Evolutionary conservation across 2,888 invertebrate genomes (phyloP).

Genomic region (Drosophila rubida): DNA sequence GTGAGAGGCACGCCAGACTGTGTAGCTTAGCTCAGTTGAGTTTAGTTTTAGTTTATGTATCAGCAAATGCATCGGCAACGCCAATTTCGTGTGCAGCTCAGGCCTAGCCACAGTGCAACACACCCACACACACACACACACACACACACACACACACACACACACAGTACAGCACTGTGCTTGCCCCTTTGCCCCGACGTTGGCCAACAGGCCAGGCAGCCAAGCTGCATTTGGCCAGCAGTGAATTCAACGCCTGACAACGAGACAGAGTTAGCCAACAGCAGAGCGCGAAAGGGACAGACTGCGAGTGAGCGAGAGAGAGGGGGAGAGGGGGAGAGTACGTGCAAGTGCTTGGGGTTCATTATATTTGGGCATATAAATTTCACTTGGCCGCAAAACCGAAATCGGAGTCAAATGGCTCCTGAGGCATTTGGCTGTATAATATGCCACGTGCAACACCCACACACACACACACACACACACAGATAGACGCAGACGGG

Average conservation of each 20-base stretch:
- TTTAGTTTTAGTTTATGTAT: slow-evolving; percentile 56
- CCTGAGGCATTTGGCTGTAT: slow-evolving; percentile 68
- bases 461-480: slow-evolving; percentile 14
- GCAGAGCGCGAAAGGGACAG: neutral
- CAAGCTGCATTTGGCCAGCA: slow-evolving; percentile 60
- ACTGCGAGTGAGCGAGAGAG: neutral
- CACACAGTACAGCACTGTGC: neutral
- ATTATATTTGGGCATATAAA: slow-evolving; percentile 81
- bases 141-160: neutral
- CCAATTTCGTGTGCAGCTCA: slow-evolving; percentile 38
- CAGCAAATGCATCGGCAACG: slow-evolving; percentile 66
- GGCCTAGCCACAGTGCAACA: neutral
- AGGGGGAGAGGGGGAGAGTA: slow-evolving; percentile 15
- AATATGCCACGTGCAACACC: slow-evolving; percentile 59
- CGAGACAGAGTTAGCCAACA: neutral
- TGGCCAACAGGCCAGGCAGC: slow-evolving; percentile 50
- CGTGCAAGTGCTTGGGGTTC: slow-evolving; percentile 76
- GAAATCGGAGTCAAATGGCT: slow-evolving; percentile 80
- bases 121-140: neutral
- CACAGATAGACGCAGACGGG: slow-evolving; percentile 27
- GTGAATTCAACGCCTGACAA: slow-evolving; percentile 22
- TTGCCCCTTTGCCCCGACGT: slow-evolving; percentile 4
- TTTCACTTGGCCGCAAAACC: slow-evolving; percentile 79
- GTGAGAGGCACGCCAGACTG: neutral
- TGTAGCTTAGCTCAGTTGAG: slow-evolving; percentile 23